phyloP scores from a whole-genome alignment of 2,113 vertebrate species.

The Hiodon alosoides region DNA sequence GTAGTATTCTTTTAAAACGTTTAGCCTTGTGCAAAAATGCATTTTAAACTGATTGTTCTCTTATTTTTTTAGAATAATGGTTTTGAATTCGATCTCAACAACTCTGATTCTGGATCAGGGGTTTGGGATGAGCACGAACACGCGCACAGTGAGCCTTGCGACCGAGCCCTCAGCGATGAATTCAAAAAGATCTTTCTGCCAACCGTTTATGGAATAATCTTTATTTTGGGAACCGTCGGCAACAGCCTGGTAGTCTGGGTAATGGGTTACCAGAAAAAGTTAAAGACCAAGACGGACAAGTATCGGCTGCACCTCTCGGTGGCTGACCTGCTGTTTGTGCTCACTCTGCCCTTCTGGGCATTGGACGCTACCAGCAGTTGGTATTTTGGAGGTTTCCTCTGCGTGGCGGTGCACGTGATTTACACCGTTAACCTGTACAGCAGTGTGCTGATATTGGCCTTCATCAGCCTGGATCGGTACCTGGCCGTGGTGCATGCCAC shows the following conservation, averaged over 20 bases:
- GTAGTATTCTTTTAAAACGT: no score
- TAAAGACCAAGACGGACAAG: conserved; percentile 90
- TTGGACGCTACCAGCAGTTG: conserved; percentile 81
- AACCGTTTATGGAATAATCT: conserved; percentile 85
- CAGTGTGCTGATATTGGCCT: conserved; percentile 93
- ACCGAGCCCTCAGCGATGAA: conserved; percentile 64
- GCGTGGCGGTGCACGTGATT: conserved; percentile 83
- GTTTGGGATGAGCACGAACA: conserved; percentile 57
- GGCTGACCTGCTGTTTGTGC: conserved; percentile 93
- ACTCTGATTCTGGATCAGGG: conserved; percentile 68
- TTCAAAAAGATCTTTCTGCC: conserved; percentile 85
- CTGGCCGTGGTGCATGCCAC: conserved; percentile 91
- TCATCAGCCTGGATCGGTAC: conserved; percentile 95
- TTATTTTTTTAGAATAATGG: conserved; percentile 39
- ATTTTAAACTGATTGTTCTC: neutral
- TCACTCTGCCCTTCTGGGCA: conserved; percentile 94
- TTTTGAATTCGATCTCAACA: conserved; percentile 63
- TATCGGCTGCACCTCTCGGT: conserved; percentile 91
- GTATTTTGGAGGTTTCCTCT: conserved; percentile 80
- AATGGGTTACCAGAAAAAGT: conserved; percentile 92
- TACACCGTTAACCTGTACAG: conserved; percentile 96
- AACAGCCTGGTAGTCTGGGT: conserved; percentile 91
- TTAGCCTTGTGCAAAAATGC: no score
- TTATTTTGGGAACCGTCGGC: conserved; percentile 83
- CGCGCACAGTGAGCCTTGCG: conserved; percentile 68